Evolutionary conservation across 1,140 invertebrate species (phyloP), one percentile per base, ranked within the genome.

Genomic region (Pollicipes pollicipes): DNA sequence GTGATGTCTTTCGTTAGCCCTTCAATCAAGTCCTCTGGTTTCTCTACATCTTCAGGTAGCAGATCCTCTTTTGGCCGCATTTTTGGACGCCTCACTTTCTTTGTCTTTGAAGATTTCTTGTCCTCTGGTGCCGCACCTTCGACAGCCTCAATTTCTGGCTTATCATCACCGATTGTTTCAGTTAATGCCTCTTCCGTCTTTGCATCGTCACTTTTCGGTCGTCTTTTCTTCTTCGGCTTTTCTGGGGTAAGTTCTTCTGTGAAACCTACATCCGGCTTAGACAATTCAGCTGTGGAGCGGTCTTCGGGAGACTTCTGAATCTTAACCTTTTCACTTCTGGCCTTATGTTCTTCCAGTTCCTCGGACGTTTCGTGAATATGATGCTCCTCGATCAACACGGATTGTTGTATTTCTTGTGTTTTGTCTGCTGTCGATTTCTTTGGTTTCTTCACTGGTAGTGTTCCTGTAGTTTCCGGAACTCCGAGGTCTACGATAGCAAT

Each of bases 101-200:
- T 35, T 35, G 35, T 35, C 35, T 35, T 35, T 8, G 35, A 17
- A 6, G 6, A 4, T 24, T 70, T 17, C n/a, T 30, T 17, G 10
- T 35, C 37, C 8, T 10, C 10, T 21, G 69, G n/a, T 72, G 70
- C 66, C 31, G 29, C 8, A 29, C 29, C 30, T 73, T 69, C 28
- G 8, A 28, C 70, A 17, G 4, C 72, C 28, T 68, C 72, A n/a
- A n/a, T n/a, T 73, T 73, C 13, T 32, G 27, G 29, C 69, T 69
- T 68, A 3, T 71, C 31, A 72, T 74, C 72, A 70, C 71, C 67
- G 71, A 68, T 30, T 17, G 68, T 70, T 28, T 74, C 67, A 31
- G 73, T 24, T 24, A 58, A 16, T 66, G 21, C n/a, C n/a, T n/a
- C n/a, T n/a, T n/a, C n/a, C n/a, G 64, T 64, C 63, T 68, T 63